Conservation (phyloP, 2,113 vertebrate species). For the Alaudala cheleensis region DNA sequence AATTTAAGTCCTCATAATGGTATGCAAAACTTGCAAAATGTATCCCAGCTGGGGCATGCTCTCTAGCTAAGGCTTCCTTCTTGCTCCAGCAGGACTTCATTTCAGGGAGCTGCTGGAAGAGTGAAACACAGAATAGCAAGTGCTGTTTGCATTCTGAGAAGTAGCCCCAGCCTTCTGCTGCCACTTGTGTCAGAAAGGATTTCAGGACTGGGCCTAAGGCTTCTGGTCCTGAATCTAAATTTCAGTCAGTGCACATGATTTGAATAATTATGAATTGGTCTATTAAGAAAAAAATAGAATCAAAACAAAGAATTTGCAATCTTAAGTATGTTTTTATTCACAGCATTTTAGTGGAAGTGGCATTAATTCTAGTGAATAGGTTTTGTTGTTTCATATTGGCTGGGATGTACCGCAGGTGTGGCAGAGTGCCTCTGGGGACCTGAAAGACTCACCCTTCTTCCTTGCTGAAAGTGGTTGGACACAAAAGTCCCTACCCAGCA, state of each 20-base stretch:
- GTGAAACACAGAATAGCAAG: neutral
- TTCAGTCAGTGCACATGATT: neutral
- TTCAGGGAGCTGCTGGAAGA: neutral
- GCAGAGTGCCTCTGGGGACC: neutral
- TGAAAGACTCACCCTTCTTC: neutral
- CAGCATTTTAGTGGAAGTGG: neutral
- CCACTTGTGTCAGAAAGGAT: neutral
- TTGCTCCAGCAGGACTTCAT: neutral
- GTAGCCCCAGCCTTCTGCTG: neutral
- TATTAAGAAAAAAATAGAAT: neutral
- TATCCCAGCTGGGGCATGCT: neutral
- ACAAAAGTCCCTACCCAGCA: neutral
- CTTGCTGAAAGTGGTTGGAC: neutral
- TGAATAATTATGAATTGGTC: neutral
- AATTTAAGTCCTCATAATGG: conserved; percentile 15
- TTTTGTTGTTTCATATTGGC: neutral
- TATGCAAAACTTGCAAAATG: conserved; percentile 20
- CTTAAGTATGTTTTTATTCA: neutral
- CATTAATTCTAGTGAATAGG: neutral
- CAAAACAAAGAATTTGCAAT: neutral
- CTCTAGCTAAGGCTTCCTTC: conserved; percentile 1
- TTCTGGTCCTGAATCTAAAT: neutral
- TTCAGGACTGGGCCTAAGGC: neutral
- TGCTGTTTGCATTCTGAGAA: neutral
- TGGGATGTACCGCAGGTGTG: neutral